Evolutionary conservation across 2,113 vertebrate species (phyloP).

Genomic region (Nestor notabilis): DNA sequence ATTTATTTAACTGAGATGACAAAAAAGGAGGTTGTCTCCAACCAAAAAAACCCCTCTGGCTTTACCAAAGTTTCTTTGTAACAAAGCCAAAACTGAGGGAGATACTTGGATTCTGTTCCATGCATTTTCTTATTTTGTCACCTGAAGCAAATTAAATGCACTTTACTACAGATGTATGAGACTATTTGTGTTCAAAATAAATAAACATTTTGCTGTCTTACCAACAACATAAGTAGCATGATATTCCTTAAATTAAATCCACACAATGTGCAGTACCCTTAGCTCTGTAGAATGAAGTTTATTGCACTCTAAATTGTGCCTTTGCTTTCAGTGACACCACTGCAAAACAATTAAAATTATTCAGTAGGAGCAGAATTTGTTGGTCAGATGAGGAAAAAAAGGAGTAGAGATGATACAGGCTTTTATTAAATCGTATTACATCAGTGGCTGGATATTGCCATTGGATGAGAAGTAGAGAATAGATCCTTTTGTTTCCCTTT

Average conservation of each 20-base stretch:
- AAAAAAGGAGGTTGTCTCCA: background rate
- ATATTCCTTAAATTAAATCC: background rate
- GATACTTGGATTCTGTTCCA: background rate
- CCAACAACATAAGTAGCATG: background rate
- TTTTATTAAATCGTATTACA: background rate
- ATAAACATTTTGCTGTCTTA: background rate
- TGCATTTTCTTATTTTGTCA: background rate
- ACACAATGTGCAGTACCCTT: background rate
- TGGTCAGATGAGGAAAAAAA: background rate
- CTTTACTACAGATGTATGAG: background rate
- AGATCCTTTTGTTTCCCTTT: background rate
- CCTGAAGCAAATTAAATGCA: background rate
- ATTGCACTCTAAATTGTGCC: background rate
- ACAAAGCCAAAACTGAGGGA: background rate
- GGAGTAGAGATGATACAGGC: background rate
- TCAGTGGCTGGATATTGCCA: background rate
- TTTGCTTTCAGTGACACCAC: background rate
- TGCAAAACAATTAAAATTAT: background rate
- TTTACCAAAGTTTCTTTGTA: background rate
- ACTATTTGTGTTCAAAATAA: background rate
- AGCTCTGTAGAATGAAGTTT: background rate
- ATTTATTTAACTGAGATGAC: background rate
- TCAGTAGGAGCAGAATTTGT: background rate
- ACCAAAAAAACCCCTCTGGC: background rate
- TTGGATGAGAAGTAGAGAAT: background rate